Conservation (phyloP, 2,888 invertebrate species). For the Drosophila peninsularis region DNA sequence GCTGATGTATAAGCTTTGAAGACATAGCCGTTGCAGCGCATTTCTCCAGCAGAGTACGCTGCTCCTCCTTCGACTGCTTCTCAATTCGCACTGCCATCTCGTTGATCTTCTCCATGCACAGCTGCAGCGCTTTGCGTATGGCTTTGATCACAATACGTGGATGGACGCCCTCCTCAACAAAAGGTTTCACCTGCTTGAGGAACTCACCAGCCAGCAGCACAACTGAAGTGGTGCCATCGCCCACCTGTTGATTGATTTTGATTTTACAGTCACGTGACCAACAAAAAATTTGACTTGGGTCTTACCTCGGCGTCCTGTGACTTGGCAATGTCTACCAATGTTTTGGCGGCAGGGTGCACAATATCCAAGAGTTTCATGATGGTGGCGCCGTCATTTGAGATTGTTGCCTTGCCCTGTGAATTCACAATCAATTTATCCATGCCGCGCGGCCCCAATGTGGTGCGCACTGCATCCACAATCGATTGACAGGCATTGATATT, state of each 20-base stretch:
- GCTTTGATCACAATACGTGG: slow-evolving; percentile 96
- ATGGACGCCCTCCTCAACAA: slow-evolving; percentile 97
- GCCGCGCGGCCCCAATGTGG: slow-evolving; percentile 98
- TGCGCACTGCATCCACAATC: slow-evolving; percentile 97
- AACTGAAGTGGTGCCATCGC: slow-evolving; percentile 99
- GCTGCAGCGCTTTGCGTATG: slow-evolving; percentile 92
- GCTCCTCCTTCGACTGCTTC: slow-evolving; percentile 86
- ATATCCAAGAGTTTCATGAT: slow-evolving; percentile 99
- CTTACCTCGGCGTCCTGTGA: slow-evolving; percentile 98
- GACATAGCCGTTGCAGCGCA: slow-evolving; percentile 99
- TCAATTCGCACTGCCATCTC: slow-evolving; percentile 93
- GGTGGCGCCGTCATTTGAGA: slow-evolving; percentile 99
- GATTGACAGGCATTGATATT: slow-evolving; percentile 99
- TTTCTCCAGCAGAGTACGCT: slow-evolving; percentile 88
- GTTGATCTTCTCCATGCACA: slow-evolving; percentile 93
- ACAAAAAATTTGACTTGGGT: not conserved
- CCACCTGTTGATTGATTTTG: slow-evolving; percentile 88
- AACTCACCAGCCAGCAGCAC: slow-evolving; percentile 98
- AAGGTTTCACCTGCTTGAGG: slow-evolving; percentile 96
- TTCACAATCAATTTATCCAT: slow-evolving; percentile 99
- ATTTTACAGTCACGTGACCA: slow-evolving; percentile 44
- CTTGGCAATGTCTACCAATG: slow-evolving; percentile 98
- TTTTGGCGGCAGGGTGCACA: slow-evolving; percentile 99
- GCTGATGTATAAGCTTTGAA: slow-evolving; percentile 98
- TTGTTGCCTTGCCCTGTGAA: slow-evolving; percentile 94